These are phyloP conservation scores for Drosophila austrosaltans DNA, from an alignment of 2,888 invertebrate species.

Conservation along the genomic window DNA sequence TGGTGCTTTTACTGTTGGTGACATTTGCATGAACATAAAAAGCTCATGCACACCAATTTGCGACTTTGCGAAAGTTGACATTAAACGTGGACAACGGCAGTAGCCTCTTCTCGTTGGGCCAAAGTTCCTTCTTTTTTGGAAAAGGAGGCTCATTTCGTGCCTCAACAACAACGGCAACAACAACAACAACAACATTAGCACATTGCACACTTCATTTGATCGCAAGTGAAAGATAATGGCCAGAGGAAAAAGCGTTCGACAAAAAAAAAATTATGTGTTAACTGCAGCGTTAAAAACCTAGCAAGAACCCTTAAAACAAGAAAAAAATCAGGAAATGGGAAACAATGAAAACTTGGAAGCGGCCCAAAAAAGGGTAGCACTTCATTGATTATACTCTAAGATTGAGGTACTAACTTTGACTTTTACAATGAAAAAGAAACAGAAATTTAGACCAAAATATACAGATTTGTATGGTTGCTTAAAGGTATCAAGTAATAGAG, in stretches of 20 bases:
- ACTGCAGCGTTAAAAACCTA: conserved; percentile 72
- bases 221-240: conserved; percentile 77
- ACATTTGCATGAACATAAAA: conserved; percentile 80
- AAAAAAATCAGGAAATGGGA: conserved; percentile 16
- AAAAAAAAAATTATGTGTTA: conserved; percentile 71
- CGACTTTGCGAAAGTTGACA: conserved; percentile 78
- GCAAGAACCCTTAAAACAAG: conserved; percentile 22
- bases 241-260: conserved; percentile 42
- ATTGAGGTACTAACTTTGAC: not conserved
- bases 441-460: not conserved
- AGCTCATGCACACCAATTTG: conserved; percentile 81
- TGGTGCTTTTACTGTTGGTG: conserved; percentile 58
- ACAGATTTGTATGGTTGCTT: too few species aligned
- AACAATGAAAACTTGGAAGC: conserved; percentile 8
- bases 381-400: conserved; percentile 1
- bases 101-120: conserved; percentile 58
- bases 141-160: conserved; percentile 28
- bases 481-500: too few species aligned
- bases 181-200: conserved; percentile 47
- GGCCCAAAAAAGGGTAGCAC: not conserved
- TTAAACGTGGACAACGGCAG: conserved; percentile 73
- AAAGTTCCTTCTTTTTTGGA: conserved; percentile 21
- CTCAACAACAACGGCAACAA: conserved; percentile 19
- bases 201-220: conserved; percentile 78
- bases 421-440: not conserved